Conservation (phyloP, 2,113 vertebrate species). For the Larimichthys polyactis region DNA sequence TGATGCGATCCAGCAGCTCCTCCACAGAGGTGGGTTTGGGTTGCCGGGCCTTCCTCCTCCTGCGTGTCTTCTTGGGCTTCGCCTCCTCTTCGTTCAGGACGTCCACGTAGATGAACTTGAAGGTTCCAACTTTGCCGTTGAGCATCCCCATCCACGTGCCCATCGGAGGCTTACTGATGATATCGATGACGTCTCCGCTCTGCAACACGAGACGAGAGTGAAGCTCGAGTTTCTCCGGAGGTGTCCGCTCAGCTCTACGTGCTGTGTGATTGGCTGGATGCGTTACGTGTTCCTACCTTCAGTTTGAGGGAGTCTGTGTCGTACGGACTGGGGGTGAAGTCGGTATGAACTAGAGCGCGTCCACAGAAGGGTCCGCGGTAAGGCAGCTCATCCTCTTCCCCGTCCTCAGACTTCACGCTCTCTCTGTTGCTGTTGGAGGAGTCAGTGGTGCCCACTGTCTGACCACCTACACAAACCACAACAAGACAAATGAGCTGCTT, state of each 20-base stretch:
- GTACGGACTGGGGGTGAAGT: conserved; percentile 97
- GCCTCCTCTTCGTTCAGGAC: conserved; percentile 91
- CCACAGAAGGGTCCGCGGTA: conserved; percentile 97
- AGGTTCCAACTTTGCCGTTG: conserved; percentile 96
- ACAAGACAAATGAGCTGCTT: conserved; percentile 1
- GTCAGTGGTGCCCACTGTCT: conserved; percentile 97
- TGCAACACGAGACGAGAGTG: conserved; percentile 61
- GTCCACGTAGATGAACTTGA: conserved; percentile 98
- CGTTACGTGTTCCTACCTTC: conserved; percentile 83
- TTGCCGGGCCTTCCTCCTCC: conserved; percentile 88
- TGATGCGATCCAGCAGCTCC: conserved; percentile 95
- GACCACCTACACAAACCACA: conserved; percentile 87
- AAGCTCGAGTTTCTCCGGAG: not conserved
- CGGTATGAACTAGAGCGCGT: conserved; percentile 93
- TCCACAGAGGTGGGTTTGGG: conserved; percentile 96
- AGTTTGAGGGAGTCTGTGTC: conserved; percentile 97
- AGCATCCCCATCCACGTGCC: conserved; percentile 99
- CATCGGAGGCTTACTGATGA: conserved; percentile 98
- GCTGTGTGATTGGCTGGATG: fast-evolving
- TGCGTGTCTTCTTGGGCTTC: conserved; percentile 90
- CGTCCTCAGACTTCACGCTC: conserved; percentile 97
- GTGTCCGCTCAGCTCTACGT: not conserved
- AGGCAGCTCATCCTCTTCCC: conserved; percentile 94
- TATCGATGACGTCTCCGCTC: conserved; percentile 96
- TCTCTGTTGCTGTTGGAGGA: conserved; percentile 98